These are phyloP conservation scores for Ophioninae sp. DNA, from an alignment of 2,888 invertebrate genomes.

Conservation along the genomic window DNA sequence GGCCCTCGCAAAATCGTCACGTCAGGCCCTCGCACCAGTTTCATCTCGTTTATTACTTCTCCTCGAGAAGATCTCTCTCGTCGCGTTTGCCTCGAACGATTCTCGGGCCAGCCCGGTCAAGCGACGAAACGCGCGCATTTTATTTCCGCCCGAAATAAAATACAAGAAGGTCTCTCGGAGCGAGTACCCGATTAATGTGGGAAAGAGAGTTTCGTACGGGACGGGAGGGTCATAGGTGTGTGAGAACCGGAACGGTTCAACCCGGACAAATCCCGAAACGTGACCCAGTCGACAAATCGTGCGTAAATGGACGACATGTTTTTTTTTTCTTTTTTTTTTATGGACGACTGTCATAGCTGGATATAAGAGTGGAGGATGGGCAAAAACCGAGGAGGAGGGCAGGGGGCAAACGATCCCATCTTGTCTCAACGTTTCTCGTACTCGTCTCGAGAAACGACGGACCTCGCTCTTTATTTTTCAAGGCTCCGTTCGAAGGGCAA, in stretches of 20 bases:
- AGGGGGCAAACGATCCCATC: constrained; percentile 21
- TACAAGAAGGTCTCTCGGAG: constrained; percentile 59
- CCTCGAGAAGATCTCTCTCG: constrained; percentile 23
- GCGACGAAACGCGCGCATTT: constrained; percentile 44
- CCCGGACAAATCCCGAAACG: constrained; percentile 65
- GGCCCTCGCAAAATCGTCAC: constrained; percentile 65
- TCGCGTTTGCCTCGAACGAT: neutral
- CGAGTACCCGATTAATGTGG: constrained; percentile 73
- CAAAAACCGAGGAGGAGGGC: neutral
- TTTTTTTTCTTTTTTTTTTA: constrained; percentile 3
- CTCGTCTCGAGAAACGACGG: constrained; percentile 45
- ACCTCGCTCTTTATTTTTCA: constrained; percentile 61
- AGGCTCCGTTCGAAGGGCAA: constrained; percentile 53
- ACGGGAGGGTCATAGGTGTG: constrained; percentile 75
- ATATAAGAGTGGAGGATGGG: neutral
- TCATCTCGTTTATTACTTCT: constrained; percentile 47
- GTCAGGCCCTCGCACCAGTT: constrained; percentile 50
- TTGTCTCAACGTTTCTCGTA: constrained; percentile 2
- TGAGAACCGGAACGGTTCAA: constrained; percentile 77
- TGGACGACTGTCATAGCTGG: neutral
- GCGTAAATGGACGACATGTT: constrained; percentile 60
- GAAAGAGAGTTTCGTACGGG: constrained; percentile 69
- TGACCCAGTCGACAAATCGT: constrained; percentile 74
- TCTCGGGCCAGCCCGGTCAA: constrained; percentile 62
- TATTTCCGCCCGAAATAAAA: constrained; percentile 68